Evolutionary conservation across 2,797 vertebrate genomes (phyloP).

Genomic region (Xenopus petersii): DNA sequence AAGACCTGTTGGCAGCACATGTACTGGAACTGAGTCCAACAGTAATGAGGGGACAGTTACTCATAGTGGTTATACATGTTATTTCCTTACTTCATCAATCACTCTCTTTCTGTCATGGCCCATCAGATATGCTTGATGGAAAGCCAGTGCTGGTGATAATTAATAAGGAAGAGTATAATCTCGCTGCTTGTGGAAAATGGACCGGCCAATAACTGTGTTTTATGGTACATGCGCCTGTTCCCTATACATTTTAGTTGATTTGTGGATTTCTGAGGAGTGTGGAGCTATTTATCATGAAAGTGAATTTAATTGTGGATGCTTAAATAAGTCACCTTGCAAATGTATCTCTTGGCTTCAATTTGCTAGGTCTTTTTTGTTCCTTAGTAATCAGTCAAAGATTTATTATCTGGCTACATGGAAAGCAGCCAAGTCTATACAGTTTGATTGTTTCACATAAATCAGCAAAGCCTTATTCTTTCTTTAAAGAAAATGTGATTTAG

Average conservation of each 20-base stretch:
- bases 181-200: neutral
- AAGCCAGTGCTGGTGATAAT: neutral
- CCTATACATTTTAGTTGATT: neutral
- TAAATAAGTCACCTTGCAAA: neutral
- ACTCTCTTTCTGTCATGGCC: neutral
- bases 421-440: neutral
- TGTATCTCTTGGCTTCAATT: constrained; percentile 10
- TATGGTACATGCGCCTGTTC: neutral
- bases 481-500: too few species aligned
- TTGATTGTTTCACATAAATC: constrained; percentile 5
- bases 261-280: too few species aligned
- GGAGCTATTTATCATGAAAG: neutral
- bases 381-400: constrained; percentile 1
- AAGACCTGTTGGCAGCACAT: constrained; percentile 15
- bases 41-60: neutral
- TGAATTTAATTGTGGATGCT: neutral
- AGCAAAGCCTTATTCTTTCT: neutral
- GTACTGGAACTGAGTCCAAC: neutral
- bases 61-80: constrained; percentile 14
- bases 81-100: constrained; percentile 9
- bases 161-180: neutral
- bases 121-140: neutral
- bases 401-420: constrained; percentile 22
- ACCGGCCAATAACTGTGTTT: neutral
- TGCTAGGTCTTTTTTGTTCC: constrained; percentile 11